Base-by-base conservation (phyloP, 2,888 invertebrate genomes). In the Autographa pulchrina region DNA sequence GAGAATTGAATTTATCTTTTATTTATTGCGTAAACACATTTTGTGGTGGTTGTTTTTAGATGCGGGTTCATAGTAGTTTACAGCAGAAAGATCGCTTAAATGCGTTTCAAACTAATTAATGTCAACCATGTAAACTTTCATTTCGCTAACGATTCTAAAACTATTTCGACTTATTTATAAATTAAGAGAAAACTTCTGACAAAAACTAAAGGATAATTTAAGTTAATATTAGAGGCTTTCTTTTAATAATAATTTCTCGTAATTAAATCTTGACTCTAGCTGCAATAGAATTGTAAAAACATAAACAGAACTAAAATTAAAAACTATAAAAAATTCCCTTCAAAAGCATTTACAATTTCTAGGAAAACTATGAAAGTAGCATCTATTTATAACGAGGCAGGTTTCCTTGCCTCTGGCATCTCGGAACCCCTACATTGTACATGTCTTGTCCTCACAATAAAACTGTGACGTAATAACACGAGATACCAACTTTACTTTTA, bases 1-100 rank as follows among this genome's bases (percentile, higher is more conserved):
- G 70, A 62, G 70, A 72, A 65, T 56, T 0, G 25, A 25, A 5
- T 18, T 25, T 56, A 3, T 56, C 0, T 56, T 56, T 9, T 11
- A 11, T 38, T 38, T 38, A 38, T 11, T 9, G 38, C 11, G 38
- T 2, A n/a, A n/a, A 48, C 48, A 48, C 2, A 43, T n/a, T 16
- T 48, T n/a, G 48, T n/a, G 13, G 48, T 11, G 0, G 38, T 38
- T 38, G 7, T 35, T 38, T 11, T 3, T 14, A 43, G 14, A 43
- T 3, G 14, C 14, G 43, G 16, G 16, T 43, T 11, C 0, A 16
- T 43, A 43, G 16, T 16, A 43, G 43, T 16, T 38, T 38, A 25
- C 1, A 25, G 25, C 25, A 25, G 3, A 25, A 25, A 25, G 25
- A 25, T 25, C 3, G 3, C 25, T 25, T 25, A 25, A 25, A 25